Base-by-base conservation (phyloP, 2,888 invertebrate genomes). In the Eucera pruinosa region DNA sequence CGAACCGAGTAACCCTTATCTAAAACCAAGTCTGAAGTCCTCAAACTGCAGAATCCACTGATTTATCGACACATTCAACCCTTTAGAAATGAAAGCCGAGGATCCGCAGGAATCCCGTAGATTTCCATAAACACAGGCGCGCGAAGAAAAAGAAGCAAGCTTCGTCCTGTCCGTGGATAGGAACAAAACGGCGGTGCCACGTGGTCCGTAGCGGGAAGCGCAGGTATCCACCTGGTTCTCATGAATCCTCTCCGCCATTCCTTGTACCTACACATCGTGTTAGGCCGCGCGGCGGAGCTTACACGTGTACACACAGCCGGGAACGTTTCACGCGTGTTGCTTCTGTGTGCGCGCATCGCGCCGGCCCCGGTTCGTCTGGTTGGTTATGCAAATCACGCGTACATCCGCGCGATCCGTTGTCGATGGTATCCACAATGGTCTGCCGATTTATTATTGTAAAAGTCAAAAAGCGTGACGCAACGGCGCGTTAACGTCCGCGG, bases 381-480 rank as follows among this genome's bases (percentile, higher is more conserved):
- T 79, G 87, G 85, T 89, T 90, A 90, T 90, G 90, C 89, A 90
- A 90, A 90, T 90, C 85, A 87, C 85, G 80, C 36, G n/a, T 20
- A 57, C 23, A 11, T 43, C 13, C 13, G 23, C 36, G 33, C 48
- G 61, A 48, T 52, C 25, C 68, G 60, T 67, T 69, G 79, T 33
- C 77, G 70, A 69, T 77, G 79, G 80, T 83, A 82, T 76, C n/a
- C 79, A 89, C 87, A 89, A 88, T 88, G 80, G 87, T 79, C 80
- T 77, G 80, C 86, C 88, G 89, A 91, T 91, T 91, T 89, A 88
- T 90, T 84, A 86, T 86, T 85, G 84, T 85, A 89, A 88, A 88
- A 83, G 76, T 70, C 52, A 78, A 76, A 58, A 64, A 64, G 86
- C 87, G 87, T 89, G 86, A 88, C 86, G 87, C 82, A 84, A 90